A percentile compares a stretch with the other conserved stretches of the same genome.
Conservation (phyloP, 2,797 vertebrate genomes). For the Hypotaenidia okinawae region DNA sequence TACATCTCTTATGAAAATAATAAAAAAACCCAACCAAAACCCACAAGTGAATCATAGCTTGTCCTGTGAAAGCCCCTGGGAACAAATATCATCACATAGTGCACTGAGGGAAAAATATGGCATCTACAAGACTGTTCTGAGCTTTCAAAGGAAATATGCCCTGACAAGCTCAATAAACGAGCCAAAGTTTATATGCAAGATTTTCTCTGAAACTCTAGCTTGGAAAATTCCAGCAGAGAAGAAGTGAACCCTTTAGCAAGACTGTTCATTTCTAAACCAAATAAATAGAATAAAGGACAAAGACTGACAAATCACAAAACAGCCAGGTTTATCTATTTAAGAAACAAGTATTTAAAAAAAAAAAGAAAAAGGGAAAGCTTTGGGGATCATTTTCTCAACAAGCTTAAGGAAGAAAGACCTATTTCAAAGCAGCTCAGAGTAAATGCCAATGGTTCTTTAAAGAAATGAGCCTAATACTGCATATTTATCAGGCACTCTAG, state of each 20-base stretch:
- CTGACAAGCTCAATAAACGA: constrained; percentile 12
- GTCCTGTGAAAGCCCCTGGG: neutral
- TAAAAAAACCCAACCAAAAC: too few species aligned
- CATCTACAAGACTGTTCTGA: neutral
- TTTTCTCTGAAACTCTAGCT: neutral
- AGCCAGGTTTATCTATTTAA: neutral
- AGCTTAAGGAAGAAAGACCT: neutral
- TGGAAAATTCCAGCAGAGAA: neutral
- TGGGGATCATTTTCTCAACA: neutral
- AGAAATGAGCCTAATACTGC: neutral
- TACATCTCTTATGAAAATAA: neutral
- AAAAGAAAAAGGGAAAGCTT: neutral
- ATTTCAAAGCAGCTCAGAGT: neutral
- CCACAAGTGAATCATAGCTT: neutral
- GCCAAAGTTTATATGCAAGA: neutral
- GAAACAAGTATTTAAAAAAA: neutral
- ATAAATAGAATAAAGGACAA: neutral
- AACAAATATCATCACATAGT: neutral
- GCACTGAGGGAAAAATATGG: neutral
- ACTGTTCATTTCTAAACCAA: neutral
- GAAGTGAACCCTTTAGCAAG: neutral
- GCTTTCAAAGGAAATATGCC: constrained; percentile 27
- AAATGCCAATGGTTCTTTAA: neutral
- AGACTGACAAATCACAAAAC: neutral
- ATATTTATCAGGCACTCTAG: constrained; percentile 2